Evolutionary conservation across 2,797 vertebrate genomes (phyloP), one percentile per base, ranked within the genome.

Genomic region (Malurus splendens): DNA sequence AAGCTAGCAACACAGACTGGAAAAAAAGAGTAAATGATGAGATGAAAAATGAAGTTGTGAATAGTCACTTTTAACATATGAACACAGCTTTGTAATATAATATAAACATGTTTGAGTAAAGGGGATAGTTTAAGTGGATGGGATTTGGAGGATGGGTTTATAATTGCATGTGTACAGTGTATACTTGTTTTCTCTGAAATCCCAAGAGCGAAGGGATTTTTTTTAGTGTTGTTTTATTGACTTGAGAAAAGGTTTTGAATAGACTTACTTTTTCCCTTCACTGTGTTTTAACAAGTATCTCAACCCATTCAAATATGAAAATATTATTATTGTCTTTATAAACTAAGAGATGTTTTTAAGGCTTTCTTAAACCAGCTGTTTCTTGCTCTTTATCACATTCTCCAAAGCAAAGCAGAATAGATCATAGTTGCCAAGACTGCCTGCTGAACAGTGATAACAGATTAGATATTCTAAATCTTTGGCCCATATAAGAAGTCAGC

Each of bases 281-380:
- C 79, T 96, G 94, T 79, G 90, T 94, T 90, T 83, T 94, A 87
- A 87, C 92, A 93, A 82, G 86, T 86, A 94, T 93, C 94, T 95
- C 96, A 96, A 93, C 74, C 89, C 82, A 83, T 94, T 91, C 85
- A 87, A 94, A 95, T 96, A 94, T 95, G 95, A 96, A 97, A 97
- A 97, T 96, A 97, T 96, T 97, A 97, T 96, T 97, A 95, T 96
- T 96, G 95, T 95, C 95, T 97, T 97, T 96, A 94, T 96, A 96
- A 97, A 97, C 96, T 83, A 87, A 87, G 82, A 89, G 84, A 87
- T 94, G 89, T 96, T 96, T 90, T 94, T 95, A 95, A 94, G 93
- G 55, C 89, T 96, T 96, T 94, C 93, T 94, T 90, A 95, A 96
- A 80, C 93, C 95, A 96, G 95, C 95, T 95, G 96, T 93, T 97